Conservation (phyloP, 2,888 invertebrate species). For the Lumbricus terrestris region DNA sequence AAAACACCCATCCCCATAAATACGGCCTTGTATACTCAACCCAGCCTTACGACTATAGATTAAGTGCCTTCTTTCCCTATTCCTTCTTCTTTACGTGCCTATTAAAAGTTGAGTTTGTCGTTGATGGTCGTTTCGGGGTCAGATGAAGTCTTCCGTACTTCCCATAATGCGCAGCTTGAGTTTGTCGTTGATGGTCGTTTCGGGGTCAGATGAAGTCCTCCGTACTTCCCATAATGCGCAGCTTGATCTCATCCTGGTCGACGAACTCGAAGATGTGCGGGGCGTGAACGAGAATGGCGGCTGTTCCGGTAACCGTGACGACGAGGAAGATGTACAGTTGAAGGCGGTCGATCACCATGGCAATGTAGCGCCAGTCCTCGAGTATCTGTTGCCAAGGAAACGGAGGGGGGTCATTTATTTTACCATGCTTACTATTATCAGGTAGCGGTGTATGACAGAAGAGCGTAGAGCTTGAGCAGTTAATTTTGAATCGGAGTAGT, state of each 20-base stretch:
- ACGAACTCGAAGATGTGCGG: slow-evolving; percentile 29
- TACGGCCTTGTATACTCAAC: too few relatives aligned
- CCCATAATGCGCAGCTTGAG: slow-evolving; percentile 19
- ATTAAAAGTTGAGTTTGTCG: too few relatives aligned
- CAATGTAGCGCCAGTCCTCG: slow-evolving; percentile 30
- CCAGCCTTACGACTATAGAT: too few relatives aligned
- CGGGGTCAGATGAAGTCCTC: slow-evolving; percentile 9
- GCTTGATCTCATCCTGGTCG: slow-evolving; percentile 26
- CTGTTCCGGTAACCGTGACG: slow-evolving; percentile 23
- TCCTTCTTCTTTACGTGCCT: too few relatives aligned
- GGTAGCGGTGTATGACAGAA: not conserved
- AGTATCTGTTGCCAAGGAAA: slow-evolving; percentile 17
- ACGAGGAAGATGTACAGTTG: slow-evolving; percentile 25
- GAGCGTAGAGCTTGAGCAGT: not conserved
- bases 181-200: not conserved
- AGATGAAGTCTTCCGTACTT: slow-evolving; percentile 19
- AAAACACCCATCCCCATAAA: too few relatives aligned
- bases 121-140: not conserved
- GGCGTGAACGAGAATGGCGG: slow-evolving; percentile 26
- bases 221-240: slow-evolving; percentile 19
- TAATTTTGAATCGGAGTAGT: not conserved
- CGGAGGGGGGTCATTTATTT: not conserved
- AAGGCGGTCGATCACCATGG: slow-evolving; percentile 27
- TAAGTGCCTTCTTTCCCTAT: too few relatives aligned
- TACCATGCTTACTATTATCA: too few relatives aligned